phyloP scores from a whole-genome alignment of 2,113 vertebrate genomes.

The Coreoperca whiteheadi region DNA sequence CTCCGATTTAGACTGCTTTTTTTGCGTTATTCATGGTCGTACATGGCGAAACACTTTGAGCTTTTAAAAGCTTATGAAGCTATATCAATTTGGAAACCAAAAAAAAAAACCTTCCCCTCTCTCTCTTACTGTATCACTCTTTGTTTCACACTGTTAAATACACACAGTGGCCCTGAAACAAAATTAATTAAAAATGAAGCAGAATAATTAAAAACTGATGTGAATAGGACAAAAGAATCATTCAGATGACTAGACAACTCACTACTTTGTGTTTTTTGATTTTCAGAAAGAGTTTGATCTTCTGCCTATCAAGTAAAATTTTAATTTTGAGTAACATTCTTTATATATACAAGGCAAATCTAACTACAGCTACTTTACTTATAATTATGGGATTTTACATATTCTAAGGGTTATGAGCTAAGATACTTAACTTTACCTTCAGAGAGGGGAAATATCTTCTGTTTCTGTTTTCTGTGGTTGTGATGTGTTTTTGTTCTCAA shows the following conservation, averaged over 20 bases:
- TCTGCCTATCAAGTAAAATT: conserved; percentile 23
- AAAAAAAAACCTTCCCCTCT: conserved; percentile 21
- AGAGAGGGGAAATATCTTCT: conserved; percentile 18
- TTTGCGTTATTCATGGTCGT: conserved; percentile 30
- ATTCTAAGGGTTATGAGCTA: conserved; percentile 24
- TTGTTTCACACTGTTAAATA: conserved; percentile 44
- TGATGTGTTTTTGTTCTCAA: conserved; percentile 45
- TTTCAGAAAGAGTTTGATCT: conserved; percentile 50
- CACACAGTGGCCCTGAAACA: conserved; percentile 40
- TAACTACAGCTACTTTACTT: background rate
- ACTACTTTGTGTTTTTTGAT: conserved; percentile 23
- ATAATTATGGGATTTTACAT: conserved; percentile 21
- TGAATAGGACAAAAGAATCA: conserved; percentile 61
- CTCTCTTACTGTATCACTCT: conserved; percentile 11
- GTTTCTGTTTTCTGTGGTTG: conserved; percentile 22
- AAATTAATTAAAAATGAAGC: conserved; percentile 74
- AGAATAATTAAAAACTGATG: conserved; percentile 67
- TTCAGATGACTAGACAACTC: conserved; percentile 45
- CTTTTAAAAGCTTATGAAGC: conserved; percentile 27
- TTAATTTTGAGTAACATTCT: conserved; percentile 52
- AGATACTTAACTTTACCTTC: conserved; percentile 3
- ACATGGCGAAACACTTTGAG: conserved; percentile 38
- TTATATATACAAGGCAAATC: conserved; percentile 4
- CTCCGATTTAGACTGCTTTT: conserved; percentile 36
- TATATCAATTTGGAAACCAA: conserved; percentile 40